A percentile compares a stretch with the other conserved stretches of the same genome.
These are phyloP conservation scores for Nycteola revayana DNA, from an alignment of 2,888 invertebrate genomes.

Conservation along the genomic window DNA sequence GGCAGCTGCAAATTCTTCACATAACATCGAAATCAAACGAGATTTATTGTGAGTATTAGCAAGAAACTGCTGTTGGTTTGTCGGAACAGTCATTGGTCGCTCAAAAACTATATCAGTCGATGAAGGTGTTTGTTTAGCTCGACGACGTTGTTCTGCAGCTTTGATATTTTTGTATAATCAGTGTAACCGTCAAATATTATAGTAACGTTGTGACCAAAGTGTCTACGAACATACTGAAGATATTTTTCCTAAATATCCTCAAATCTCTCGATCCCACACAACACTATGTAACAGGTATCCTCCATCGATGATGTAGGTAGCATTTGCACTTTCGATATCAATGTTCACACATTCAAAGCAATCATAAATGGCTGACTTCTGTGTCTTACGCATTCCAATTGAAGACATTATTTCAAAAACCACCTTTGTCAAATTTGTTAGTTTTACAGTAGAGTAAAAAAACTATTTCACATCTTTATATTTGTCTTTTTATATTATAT, in stretches of 20 bases:
- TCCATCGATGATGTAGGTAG: conserved; percentile 33
- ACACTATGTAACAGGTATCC: conserved; percentile 31
- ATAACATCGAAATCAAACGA: conserved; percentile 15
- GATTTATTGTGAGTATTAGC: conserved; percentile 8
- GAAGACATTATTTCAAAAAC: too few species aligned
- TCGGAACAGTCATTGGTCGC: conserved; percentile 5
- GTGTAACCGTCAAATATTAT: conserved; percentile 28
- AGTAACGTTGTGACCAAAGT: conserved; percentile 20
- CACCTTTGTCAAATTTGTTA: too few species aligned
- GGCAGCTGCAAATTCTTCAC: conserved; percentile 9
- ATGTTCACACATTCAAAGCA: conserved; percentile 3
- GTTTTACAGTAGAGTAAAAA: too few species aligned
- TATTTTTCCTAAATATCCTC: conserved; percentile 27
- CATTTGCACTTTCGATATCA: conserved; percentile 16
- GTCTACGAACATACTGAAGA: conserved; percentile 18
- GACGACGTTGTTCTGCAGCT: conserved; percentile 19
- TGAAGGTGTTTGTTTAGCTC: conserved; percentile 5
- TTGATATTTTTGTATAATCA: conserved; percentile 16
- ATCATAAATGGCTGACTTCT: conserved; percentile 10
- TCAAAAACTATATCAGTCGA: conserved; percentile 7
- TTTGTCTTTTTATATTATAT: too few species aligned
- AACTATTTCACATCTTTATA: too few species aligned
- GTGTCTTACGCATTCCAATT: conserved; percentile 8
- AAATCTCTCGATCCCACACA: conserved; percentile 31
- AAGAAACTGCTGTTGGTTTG: conserved; percentile 11